These are phyloP conservation scores for Oreotragus oreotragus DNA, from an alignment of 2,113 vertebrate genomes.

Conservation along the genomic window DNA sequence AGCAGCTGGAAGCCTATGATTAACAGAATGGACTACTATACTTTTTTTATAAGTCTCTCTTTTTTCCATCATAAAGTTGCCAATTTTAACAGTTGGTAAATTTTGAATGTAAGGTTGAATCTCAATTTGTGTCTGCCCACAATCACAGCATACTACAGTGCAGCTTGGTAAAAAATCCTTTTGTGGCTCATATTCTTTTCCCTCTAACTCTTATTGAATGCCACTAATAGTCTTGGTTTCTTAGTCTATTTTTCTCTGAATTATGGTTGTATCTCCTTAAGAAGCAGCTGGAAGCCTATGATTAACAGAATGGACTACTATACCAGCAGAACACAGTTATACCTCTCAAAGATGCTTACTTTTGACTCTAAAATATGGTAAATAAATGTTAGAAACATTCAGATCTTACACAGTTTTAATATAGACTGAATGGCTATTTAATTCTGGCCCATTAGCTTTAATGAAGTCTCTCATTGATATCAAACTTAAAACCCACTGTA, in stretches of 20 bases:
- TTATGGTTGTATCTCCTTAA: constrained; percentile 53
- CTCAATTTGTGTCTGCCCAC: neutral
- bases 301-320: constrained; percentile 47
- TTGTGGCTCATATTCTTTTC: constrained; percentile 10
- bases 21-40: constrained; percentile 64
- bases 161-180: neutral
- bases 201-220: neutral
- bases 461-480: neutral
- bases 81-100: constrained; percentile 32
- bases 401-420: neutral
- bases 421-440: neutral
- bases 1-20: constrained; percentile 32
- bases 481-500: neutral
- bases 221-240: constrained; percentile 11
- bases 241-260: constrained; percentile 44
- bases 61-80: neutral
- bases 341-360: constrained; percentile 6
- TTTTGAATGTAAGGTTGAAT: neutral
- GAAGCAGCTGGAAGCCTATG: constrained; percentile 31
- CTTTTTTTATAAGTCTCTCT: neutral
- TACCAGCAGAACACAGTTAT: constrained; percentile 3
- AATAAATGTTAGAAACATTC: neutral
- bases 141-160: neutral
- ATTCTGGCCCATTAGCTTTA: neutral
- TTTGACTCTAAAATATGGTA: neutral